Evolutionary conservation across 2,888 invertebrate genomes (phyloP).

Genomic region (Omphaloscelis lunosa): DNA sequence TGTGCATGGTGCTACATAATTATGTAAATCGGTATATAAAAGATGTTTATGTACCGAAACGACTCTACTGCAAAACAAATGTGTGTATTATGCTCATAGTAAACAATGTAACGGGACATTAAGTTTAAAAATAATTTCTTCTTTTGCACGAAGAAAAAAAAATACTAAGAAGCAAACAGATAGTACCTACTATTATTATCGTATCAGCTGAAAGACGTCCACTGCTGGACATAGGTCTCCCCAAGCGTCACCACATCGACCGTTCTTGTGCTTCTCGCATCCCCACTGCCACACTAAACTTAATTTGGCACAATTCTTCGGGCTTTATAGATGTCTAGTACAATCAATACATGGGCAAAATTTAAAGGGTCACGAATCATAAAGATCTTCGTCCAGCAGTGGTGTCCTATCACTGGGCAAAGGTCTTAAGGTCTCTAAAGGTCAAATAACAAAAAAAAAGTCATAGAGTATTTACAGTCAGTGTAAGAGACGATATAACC

Average conservation of each 20-base stretch:
- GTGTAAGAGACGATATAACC: neutral
- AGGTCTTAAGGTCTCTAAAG: neutral
- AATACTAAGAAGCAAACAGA: neutral
- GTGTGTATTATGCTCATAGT: constrained; percentile 35
- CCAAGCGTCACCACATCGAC: neutral
- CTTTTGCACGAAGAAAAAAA: neutral
- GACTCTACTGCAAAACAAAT: constrained; percentile 44
- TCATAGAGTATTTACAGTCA: neutral
- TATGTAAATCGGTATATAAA: constrained; percentile 50
- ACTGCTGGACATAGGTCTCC: too few species aligned
- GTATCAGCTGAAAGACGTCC: neutral
- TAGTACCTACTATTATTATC: neutral
- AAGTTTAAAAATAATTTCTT: constrained; percentile 17
- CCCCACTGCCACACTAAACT: neutral
- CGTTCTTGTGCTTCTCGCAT: neutral
- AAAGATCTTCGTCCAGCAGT: too few species aligned
- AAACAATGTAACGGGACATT: constrained; percentile 39
- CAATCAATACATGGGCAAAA: neutral
- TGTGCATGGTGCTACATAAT: constrained; percentile 42
- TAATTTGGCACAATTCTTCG: neutral
- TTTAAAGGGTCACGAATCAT: neutral
- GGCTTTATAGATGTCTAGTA: neutral
- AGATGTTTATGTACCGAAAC: constrained; percentile 41
- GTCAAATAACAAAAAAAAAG: neutral
- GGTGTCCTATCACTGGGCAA: too few species aligned